Evolutionary conservation across 92 coral and sea anemone genomes (phyloP), one percentile per base, ranked within the genome.

Genomic region (Umimayanthus chanpuru): DNA sequence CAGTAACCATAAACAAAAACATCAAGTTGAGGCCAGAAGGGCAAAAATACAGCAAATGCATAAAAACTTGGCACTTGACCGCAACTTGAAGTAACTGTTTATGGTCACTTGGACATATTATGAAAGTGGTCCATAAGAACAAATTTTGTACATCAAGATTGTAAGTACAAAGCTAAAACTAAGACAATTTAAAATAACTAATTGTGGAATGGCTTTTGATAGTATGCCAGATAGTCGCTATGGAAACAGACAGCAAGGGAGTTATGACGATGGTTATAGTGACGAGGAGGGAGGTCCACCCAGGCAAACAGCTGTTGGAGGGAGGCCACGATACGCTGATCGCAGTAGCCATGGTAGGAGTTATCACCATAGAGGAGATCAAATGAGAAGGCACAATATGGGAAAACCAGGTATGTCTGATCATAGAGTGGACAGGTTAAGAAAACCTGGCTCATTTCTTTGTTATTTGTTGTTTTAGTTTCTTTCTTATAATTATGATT

Each of bases 201-300:
- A 83, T 26, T 44, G 44, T 83, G 16, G 43, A 20, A 38, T 83
- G 65, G 65, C 55, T 70, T 83, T 21, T 68, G 43, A 83, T 76
- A 93, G 94, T 29, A 55, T 89, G 6, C 81, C 85, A 26, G 98
- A 95, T 1, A 93, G 96, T n/a, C 89, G 94, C 70, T 92, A 92
- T 76, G 50, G 92, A 44, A 89, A 76, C 41, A 91, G 98, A 56
- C 76, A 85, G 6, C 94, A 86, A 40, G 79, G 85, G 5, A 90
- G 73, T 79, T 82, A 92, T 58, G 93, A 91, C 26, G 98, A 95
- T 61, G 98, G 91, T 9, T 95, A 92, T 87, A 93, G 98, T 78
- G 98, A 95, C 61, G 96, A 95, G 23, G 98, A 95, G 58, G 77
- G 68, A 23, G 88, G 82, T 7, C 77, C 91, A 16, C 81, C 82